These are phyloP conservation scores for Bothrops jararaca DNA, from an alignment of 2,113 vertebrate species.

Conservation along the genomic window DNA sequence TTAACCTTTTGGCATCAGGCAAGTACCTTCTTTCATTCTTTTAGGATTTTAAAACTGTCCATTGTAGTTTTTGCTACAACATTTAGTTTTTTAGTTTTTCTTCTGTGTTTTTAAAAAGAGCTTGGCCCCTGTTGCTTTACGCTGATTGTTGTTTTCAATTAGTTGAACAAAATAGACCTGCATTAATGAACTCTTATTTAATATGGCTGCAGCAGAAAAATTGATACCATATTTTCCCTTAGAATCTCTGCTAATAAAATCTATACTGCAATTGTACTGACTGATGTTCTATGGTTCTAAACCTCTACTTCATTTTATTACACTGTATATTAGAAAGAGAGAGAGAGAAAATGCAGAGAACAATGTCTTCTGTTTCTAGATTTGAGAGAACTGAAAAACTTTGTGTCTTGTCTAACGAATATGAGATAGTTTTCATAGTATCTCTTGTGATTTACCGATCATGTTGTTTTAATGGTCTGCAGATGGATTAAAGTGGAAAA, in stretches of 20 bases:
- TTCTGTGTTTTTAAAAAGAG: not conserved
- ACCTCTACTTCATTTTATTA: not conserved
- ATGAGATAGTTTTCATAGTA: not conserved
- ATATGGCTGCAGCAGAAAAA: not conserved
- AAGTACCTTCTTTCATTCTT: not conserved
- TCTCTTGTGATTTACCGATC: not conserved
- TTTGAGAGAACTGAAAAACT: not conserved
- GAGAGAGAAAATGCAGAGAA: not conserved
- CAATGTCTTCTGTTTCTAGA: not conserved
- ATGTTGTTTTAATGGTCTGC: not conserved
- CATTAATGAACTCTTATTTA: not conserved
- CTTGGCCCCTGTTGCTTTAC: not conserved
- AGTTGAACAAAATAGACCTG: not conserved
- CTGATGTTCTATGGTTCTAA: not conserved
- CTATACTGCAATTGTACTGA: not conserved
- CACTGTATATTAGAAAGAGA: not conserved
- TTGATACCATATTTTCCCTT: not conserved
- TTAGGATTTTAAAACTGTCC: not conserved
- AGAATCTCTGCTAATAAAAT: not conserved
- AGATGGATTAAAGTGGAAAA: not conserved
- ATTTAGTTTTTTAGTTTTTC: not conserved
- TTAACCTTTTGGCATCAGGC: not conserved
- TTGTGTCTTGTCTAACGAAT: not conserved
- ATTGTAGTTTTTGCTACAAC: not conserved
- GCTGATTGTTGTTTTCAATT: not conserved